A percentile compares a stretch with the other conserved stretches of the same genome.
Conservation (phyloP, 2,888 invertebrate genomes). For the Lydus trimaculatus region DNA sequence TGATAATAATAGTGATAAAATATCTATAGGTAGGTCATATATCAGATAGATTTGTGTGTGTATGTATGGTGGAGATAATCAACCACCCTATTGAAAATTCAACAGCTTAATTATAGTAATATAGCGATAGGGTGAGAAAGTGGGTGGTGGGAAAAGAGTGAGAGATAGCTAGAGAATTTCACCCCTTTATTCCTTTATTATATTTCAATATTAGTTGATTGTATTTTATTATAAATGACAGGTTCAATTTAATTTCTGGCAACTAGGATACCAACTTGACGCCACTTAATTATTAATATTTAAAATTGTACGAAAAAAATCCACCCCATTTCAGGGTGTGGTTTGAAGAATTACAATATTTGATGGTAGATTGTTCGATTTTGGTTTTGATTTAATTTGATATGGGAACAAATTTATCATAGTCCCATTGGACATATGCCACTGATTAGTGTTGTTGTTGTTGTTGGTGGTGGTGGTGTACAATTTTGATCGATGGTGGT, state of each 20-base stretch:
- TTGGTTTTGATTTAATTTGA: slow-evolving; percentile 27
- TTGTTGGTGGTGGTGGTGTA: slow-evolving; percentile 29
- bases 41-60: neutral
- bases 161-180: neutral
- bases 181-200: neutral
- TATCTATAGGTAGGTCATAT: neutral
- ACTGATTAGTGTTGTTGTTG: slow-evolving; percentile 36
- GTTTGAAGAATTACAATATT: too few species aligned
- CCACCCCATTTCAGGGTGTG: too few species aligned
- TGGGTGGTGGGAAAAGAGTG: neutral
- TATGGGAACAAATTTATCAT: slow-evolving; percentile 29
- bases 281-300: neutral
- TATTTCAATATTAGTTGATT: neutral
- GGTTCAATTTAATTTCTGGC: neutral
- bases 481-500: slow-evolving; percentile 27
- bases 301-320: too few species aligned
- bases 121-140: neutral
- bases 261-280: neutral
- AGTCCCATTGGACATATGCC: slow-evolving; percentile 29
- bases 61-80: neutral
- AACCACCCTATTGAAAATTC: slow-evolving; percentile 5
- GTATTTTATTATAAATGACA: neutral
- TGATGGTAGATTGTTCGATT: slow-evolving; percentile 18
- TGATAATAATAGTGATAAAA: neutral
- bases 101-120: slow-evolving; percentile 2